These are phyloP conservation scores for Acipenser oxyrinchus DNA, from an alignment of 2,797 vertebrate genomes.

Conservation along the genomic window DNA sequence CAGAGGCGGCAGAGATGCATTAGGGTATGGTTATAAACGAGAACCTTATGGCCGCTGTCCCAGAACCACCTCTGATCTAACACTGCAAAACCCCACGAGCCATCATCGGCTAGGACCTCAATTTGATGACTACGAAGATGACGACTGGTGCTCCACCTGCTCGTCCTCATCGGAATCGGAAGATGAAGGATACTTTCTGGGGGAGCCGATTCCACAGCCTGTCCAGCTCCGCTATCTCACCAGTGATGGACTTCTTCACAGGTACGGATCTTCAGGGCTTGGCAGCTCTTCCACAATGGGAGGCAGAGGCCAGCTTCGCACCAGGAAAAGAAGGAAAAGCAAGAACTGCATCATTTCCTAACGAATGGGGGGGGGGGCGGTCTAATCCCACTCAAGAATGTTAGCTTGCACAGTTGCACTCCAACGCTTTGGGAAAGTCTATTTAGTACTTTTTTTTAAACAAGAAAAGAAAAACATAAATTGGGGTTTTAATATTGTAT, in stretches of 20 bases:
- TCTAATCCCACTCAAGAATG: conserved; percentile 48
- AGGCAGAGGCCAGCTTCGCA: conserved; percentile 76
- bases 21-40: conserved; percentile 64
- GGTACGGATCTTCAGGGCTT: conserved; percentile 70
- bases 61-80: conserved; percentile 89
- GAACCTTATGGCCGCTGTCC: conserved; percentile 83
- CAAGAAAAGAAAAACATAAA: conserved; percentile 30
- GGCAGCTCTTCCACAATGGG: conserved; percentile 51
- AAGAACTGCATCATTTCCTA: conserved; percentile 98
- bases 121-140: conserved; percentile 73
- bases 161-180: conserved; percentile 96
- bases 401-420: conserved; percentile 61
- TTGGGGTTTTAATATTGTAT: conserved; percentile 45
- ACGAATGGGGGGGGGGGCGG: conserved; percentile 33
- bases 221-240: conserved; percentile 85
- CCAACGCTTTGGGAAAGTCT: conserved; percentile 12
- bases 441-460: conserved; percentile 41
- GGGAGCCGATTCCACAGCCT: conserved; percentile 89
- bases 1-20: conserved; percentile 64
- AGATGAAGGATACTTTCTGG: conserved; percentile 95
- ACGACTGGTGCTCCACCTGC: conserved; percentile 96
- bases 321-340: conserved; percentile 91
- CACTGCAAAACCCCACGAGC: conserved; percentile 82
- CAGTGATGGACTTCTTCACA: conserved; percentile 87
- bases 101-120: conserved; percentile 75